Base-by-base conservation (phyloP, 2,797 vertebrate species). In the Acanthurus lineatus region DNA sequence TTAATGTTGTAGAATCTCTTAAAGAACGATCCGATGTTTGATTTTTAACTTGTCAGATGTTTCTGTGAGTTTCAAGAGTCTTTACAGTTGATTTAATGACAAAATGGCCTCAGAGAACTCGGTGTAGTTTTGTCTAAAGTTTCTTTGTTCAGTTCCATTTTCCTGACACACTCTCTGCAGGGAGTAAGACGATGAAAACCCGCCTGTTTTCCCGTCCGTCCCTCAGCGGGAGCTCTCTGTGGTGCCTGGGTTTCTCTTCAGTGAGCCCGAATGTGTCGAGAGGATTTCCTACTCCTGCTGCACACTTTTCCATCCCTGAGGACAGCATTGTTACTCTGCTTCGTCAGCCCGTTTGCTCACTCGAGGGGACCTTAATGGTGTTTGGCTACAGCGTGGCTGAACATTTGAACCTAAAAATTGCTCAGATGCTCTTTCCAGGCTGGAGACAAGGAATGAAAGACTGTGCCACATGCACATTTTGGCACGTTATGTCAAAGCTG, bases 181-280 rank as follows among this genome's bases (percentile, higher is more conserved):
- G 81, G 74, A 78, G 15, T 1, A 38, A 58, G 47, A 20, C 9
- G 12, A 67, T 57, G 22, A 60, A 68, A 76, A 69, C 20, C 54
- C 0, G 0, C 54, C 60, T 84, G 58, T 49, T 75, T 17, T 12
- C 22, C 77, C 80, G 87, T 87, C 86, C 82, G 78, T 82, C 76
- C 67, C 48, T 0, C 48, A 12, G 62, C 56, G 53, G 49, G 56
- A 74, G 67, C 74, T 77, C 28, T 62, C 73, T 3, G n/a, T 15
- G 51, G 74, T 22, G 47, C 25, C 78, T 17, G 72, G 53, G 68
- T 64, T 69, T 75, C 68, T 76, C 82, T 58, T 71, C 15, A 25
- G 76, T 69, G 78, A 60, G 62, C 40, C 2, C 48, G 52, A 48
- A 76, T 52, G 77, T 73, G 15, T 65, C 38, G 0, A 52, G 20